Conservation (phyloP, 2,797 vertebrate genomes). For the Sparus aurata region DNA sequence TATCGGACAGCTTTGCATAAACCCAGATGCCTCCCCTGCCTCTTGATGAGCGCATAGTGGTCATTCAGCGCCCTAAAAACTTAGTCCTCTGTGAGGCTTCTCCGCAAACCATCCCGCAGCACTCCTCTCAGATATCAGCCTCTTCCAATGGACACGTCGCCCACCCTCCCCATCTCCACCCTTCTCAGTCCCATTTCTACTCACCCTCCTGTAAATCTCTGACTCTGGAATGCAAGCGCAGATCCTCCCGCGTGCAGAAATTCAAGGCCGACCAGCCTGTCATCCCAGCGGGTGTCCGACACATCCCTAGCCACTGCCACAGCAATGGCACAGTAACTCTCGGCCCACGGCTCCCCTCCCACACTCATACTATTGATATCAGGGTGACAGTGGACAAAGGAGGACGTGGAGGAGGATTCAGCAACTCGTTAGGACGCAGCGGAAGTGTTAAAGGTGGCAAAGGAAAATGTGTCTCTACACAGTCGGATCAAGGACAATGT, state of each 20-base stretch:
- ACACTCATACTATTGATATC: slow-evolving; percentile 88
- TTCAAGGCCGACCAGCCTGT: slow-evolving; percentile 75
- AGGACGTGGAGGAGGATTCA: slow-evolving; percentile 69
- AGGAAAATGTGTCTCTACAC: slow-evolving; percentile 79
- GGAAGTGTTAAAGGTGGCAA: slow-evolving; percentile 73
- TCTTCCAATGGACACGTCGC: slow-evolving; percentile 74
- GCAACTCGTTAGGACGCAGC: slow-evolving; percentile 78
- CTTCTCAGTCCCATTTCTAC: slow-evolving; percentile 74
- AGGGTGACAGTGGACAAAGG: slow-evolving; percentile 85
- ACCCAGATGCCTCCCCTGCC: slow-evolving; percentile 89
- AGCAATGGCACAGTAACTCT: slow-evolving; percentile 86
- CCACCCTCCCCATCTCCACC: slow-evolving; percentile 74
- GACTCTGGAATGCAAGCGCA: slow-evolving; percentile 86
- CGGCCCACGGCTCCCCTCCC: slow-evolving; percentile 81
- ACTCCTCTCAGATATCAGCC: slow-evolving; percentile 77
- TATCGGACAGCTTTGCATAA: slow-evolving; percentile 78
- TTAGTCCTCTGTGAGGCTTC: slow-evolving; percentile 84
- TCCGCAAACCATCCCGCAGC: slow-evolving; percentile 80
- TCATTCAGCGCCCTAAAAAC: slow-evolving; percentile 89
- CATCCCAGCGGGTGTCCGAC: slow-evolving; percentile 63
- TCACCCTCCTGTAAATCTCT: slow-evolving; percentile 76
- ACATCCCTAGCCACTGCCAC: slow-evolving; percentile 81
- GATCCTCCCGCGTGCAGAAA: slow-evolving; percentile 76
- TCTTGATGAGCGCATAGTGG: slow-evolving; percentile 89
- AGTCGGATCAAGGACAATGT: slow-evolving; percentile 81